These are phyloP conservation scores for Chrysomela aeneicollis DNA, from an alignment of 2,888 invertebrate species.

Conservation along the genomic window DNA sequence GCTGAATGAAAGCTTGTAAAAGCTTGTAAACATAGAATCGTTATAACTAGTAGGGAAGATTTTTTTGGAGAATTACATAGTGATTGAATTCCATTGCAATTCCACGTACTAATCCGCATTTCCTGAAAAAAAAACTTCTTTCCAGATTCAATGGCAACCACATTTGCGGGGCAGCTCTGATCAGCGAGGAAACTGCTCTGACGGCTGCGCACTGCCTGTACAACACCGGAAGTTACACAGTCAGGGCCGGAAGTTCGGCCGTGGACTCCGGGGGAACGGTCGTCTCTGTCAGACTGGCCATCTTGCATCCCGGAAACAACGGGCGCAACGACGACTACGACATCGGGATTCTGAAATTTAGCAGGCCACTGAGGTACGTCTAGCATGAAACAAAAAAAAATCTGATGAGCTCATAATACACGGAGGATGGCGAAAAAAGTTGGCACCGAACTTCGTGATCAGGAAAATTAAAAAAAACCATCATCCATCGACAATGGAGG, in stretches of 20 bases:
- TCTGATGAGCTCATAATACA: no score
- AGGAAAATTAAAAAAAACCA: no score
- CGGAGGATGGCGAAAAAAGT: no score
- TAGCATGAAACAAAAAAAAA: no score
- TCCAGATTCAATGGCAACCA: slow-evolving; percentile 27
- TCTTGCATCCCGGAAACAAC: slow-evolving; percentile 41
- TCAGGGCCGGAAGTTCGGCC: slow-evolving; percentile 40
- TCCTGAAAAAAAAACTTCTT: background rate
- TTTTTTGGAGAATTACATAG: no score
- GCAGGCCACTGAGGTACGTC: slow-evolving; percentile 36
- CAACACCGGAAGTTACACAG: slow-evolving; percentile 33
- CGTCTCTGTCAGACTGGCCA: slow-evolving; percentile 32
- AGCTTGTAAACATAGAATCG: no score
- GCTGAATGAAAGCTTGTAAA: no score
- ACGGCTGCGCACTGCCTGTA: slow-evolving; percentile 45
- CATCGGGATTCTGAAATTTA: slow-evolving; percentile 41
- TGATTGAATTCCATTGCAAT: no score
- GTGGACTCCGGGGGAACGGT: slow-evolving; percentile 37
- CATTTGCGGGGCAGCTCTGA: slow-evolving; percentile 43
- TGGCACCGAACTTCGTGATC: no score
- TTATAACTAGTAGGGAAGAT: no score
- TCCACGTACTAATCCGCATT: no score
- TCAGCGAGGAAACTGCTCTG: slow-evolving; percentile 35
- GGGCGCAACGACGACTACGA: slow-evolving; percentile 37
- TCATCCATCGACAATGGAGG: no score